phyloP scores from a whole-genome alignment of 2,797 vertebrate species.

The Myotis pilosus region DNA sequence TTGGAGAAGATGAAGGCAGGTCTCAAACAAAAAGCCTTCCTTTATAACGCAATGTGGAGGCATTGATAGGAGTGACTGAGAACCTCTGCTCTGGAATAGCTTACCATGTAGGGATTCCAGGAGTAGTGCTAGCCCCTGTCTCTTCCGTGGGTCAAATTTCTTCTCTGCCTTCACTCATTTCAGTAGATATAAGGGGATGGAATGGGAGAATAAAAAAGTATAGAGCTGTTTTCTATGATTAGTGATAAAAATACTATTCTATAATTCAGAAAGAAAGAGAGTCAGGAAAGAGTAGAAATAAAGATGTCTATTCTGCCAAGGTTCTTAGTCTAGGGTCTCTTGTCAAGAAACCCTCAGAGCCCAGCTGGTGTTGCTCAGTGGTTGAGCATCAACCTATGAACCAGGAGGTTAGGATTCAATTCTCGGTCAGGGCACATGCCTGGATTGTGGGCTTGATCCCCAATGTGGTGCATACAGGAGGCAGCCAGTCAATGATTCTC shows the following conservation, averaged over 20 bases:
- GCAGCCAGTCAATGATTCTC: no score
- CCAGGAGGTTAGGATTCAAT: no score
- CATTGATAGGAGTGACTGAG: background rate
- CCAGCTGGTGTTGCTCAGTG: no score
- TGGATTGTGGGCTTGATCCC: no score
- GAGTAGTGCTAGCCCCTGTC: background rate
- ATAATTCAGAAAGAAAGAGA: conserved; percentile 6
- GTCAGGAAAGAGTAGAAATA: background rate
- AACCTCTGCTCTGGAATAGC: background rate
- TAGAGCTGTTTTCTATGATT: background rate
- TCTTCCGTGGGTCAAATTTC: background rate
- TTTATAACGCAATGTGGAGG: background rate
- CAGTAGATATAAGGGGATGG: background rate
- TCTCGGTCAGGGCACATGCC: no score
- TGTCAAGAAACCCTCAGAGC: background rate
- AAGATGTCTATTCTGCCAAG: background rate
- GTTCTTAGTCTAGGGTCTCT: background rate
- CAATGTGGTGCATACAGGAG: no score
- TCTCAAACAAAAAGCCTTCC: background rate
- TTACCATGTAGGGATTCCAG: background rate
- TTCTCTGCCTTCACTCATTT: background rate
- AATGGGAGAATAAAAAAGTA: background rate
- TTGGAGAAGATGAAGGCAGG: background rate
- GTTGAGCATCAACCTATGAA: no score
- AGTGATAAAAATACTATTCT: background rate